phyloP scores from a whole-genome alignment of 2,888 invertebrate species.

The Apamea sordens region DNA sequence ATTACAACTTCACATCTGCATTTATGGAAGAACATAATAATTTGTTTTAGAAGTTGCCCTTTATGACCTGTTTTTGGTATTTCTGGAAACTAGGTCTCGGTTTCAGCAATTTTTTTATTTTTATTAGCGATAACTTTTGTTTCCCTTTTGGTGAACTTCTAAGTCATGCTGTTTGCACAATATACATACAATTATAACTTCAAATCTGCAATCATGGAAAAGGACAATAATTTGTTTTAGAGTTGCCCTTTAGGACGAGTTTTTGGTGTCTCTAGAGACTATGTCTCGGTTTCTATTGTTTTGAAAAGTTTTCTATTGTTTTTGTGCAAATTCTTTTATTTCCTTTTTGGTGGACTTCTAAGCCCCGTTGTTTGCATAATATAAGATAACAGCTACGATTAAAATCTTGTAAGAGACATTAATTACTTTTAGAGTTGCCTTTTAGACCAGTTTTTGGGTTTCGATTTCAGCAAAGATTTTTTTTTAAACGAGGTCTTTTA shows the following conservation, averaged over 20 bases:
- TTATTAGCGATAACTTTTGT: no score
- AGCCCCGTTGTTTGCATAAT: constrained; percentile 26
- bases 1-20: no score
- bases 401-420: constrained; percentile 55
- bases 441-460: constrained; percentile 5
- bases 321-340: neutral
- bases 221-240: constrained; percentile 46
- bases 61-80: no score
- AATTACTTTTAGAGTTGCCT: constrained; percentile 50
- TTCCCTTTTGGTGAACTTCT: neutral
- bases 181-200: constrained; percentile 25
- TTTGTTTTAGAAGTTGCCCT: no score
- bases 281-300: neutral
- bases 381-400: constrained; percentile 55
- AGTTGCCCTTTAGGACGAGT: constrained; percentile 8
- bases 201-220: constrained; percentile 48
- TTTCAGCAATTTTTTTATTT: neutral
- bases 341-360: neutral
- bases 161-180: neutral
- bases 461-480: neutral
- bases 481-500: no score
- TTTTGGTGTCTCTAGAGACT: constrained; percentile 17
- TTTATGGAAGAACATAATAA: no score
- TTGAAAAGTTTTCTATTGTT: no score
- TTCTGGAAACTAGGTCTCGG: no score